A percentile compares a stretch with the other conserved stretches of the same genome.
Evolutionary conservation across 2,797 vertebrate genomes (phyloP).

Genomic region (Pseudomugil gertrudae): DNA sequence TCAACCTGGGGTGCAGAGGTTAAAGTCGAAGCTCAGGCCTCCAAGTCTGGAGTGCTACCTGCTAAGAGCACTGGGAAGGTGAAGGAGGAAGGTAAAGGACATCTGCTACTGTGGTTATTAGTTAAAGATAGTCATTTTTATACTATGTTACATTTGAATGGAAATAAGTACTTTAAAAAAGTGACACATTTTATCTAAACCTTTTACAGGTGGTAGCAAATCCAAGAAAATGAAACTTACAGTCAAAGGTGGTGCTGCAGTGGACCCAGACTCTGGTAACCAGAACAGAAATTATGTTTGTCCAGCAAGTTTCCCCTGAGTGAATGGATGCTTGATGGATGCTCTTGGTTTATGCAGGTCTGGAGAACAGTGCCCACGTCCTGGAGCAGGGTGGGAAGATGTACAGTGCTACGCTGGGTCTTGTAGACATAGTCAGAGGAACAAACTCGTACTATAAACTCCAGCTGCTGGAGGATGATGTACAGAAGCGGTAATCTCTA

Average conservation of each 20-base stretch:
- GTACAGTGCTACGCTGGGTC: conserved; percentile 94
- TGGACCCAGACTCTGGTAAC: conserved; percentile 95
- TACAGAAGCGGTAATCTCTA: conserved; percentile 87
- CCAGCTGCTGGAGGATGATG: conserved; percentile 94
- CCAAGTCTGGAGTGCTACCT: conserved; percentile 82
- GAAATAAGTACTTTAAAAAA: not conserved
- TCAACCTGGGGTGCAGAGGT: conserved; percentile 94
- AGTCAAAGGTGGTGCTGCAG: conserved; percentile 96
- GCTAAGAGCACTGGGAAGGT: conserved; percentile 86
- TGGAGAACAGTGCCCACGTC: conserved; percentile 95
- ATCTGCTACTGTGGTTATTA: not conserved
- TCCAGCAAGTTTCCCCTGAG: not conserved
- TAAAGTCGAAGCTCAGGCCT: conserved; percentile 84
- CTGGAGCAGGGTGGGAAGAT: conserved; percentile 95
- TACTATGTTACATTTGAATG: not conserved
- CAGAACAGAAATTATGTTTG: not conserved
- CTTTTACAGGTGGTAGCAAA: conserved; percentile 87
- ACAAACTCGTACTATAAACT: conserved; percentile 99
- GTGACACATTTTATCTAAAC: not conserved
- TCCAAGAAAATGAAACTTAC: conserved; percentile 97
- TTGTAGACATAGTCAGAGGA: conserved; percentile 94
- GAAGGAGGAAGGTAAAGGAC: conserved; percentile 89
- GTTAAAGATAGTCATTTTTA: not conserved
- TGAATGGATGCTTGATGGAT: not conserved
- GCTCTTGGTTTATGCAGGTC: conserved; percentile 75